Evolutionary conservation across 2,888 invertebrate species (phyloP).

Genomic region (Ophioninae sp.): DNA sequence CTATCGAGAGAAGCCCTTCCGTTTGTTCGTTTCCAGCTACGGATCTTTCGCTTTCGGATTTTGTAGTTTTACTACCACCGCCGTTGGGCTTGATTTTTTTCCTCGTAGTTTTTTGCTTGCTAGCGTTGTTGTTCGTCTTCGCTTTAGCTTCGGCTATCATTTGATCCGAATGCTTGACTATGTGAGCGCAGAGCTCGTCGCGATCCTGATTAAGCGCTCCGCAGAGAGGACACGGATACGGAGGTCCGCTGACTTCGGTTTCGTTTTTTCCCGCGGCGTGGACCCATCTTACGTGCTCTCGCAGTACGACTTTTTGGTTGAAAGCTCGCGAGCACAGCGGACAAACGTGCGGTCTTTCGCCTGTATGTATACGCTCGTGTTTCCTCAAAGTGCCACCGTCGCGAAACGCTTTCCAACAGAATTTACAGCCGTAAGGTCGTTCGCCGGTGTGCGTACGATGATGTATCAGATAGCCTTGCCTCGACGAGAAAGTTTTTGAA

Average conservation of each 20-base stretch:
- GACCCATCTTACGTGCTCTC: slow-evolving; percentile 83
- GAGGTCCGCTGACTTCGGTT: slow-evolving; percentile 76
- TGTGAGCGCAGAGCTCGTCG: slow-evolving; percentile 82
- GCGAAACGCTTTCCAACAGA: slow-evolving; percentile 83
- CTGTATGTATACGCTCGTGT: slow-evolving; percentile 82
- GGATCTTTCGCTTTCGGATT: slow-evolving; percentile 45
- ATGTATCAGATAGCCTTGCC: slow-evolving; percentile 82
- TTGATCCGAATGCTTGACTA: slow-evolving; percentile 83
- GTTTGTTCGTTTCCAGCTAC: slow-evolving; percentile 67
- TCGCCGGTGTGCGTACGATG: slow-evolving; percentile 83
- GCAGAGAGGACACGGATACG: slow-evolving; percentile 81
- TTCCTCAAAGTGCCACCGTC: slow-evolving; percentile 83
- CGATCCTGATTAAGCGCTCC: slow-evolving; percentile 79
- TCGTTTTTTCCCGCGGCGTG: slow-evolving; percentile 81
- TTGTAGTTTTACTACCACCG: slow-evolving; percentile 8
- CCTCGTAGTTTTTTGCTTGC: slow-evolving; percentile 68
- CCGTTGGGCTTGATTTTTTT: slow-evolving; percentile 57
- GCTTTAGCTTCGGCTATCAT: slow-evolving; percentile 81
- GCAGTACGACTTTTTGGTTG: slow-evolving; percentile 83
- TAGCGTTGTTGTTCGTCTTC: slow-evolving; percentile 72
- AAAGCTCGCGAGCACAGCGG: slow-evolving; percentile 83
- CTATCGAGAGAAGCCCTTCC: slow-evolving; percentile 70
- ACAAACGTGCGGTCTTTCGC: slow-evolving; percentile 83
- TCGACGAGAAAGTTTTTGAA: slow-evolving; percentile 82
- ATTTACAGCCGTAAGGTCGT: slow-evolving; percentile 82